These are phyloP conservation scores for Artemia franciscana DNA, from an alignment of 1,140 invertebrate species.

Conservation along the genomic window DNA sequence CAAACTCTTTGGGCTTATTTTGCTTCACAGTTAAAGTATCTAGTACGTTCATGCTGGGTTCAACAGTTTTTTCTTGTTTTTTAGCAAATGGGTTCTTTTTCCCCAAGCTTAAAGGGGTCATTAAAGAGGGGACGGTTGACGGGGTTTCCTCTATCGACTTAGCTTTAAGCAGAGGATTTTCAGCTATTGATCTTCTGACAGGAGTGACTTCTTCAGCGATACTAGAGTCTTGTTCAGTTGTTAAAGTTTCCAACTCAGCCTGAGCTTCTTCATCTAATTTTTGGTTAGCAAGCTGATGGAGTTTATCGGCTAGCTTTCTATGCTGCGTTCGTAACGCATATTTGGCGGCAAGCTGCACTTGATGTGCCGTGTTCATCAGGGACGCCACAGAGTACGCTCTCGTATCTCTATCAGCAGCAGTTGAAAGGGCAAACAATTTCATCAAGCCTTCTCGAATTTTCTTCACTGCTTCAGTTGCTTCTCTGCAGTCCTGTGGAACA, in stretches of 20 bases:
- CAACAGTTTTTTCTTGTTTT: background rate
- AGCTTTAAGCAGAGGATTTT: background rate
- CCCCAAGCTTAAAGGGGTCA: background rate
- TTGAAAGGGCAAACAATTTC: conserved; percentile 61
- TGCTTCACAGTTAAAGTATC: background rate
- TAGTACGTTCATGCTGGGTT: background rate
- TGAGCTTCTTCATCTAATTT: conserved; percentile 17
- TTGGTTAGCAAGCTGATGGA: conserved; percentile 15
- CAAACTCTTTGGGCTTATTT: background rate
- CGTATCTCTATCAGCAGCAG: conserved; percentile 40
- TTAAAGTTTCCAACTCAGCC: background rate
- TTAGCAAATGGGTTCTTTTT: background rate
- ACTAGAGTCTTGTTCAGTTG: background rate
- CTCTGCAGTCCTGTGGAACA: conserved; percentile 6
- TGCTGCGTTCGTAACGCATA: conserved; percentile 53
- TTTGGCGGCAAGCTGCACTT: conserved; percentile 59
- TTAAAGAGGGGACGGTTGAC: background rate
- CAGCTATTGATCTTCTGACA: background rate
- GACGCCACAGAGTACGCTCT: conserved; percentile 65
- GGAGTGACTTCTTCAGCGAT: background rate
- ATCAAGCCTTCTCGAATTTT: conserved; percentile 48
- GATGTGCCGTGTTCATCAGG: conserved; percentile 44
- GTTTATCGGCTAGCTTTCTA: conserved; percentile 42
- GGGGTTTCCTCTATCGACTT: background rate
- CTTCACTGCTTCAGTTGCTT: background rate